A percentile compares a stretch with the other conserved stretches of the same genome.
These are phyloP conservation scores for Protomyctophum bolini DNA, from an alignment of 2,113 vertebrate genomes.

Conservation along the genomic window DNA sequence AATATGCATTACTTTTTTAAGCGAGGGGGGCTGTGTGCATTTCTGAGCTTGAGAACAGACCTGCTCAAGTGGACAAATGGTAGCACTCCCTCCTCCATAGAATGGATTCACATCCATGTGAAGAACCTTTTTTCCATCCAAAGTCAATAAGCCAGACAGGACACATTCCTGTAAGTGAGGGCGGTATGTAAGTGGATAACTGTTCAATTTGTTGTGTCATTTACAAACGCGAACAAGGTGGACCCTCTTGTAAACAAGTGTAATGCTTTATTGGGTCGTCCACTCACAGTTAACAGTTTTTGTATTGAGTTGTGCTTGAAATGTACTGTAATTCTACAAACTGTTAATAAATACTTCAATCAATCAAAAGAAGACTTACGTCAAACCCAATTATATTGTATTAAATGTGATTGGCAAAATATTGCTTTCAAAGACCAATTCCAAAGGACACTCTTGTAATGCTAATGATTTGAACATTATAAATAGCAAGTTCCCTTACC, in stretches of 20 bases:
- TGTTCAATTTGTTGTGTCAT: too few species aligned
- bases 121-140: slow-evolving; percentile 80
- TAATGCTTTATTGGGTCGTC: too few species aligned
- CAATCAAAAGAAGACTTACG: not conserved
- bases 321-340: too few species aligned
- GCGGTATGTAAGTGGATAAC: not conserved
- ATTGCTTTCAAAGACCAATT: not conserved
- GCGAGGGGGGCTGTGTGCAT: not conserved
- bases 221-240: too few species aligned
- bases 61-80: slow-evolving; percentile 79
- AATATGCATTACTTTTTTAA: not conserved
- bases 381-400: not conserved
- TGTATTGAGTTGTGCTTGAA: too few species aligned
- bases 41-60: slow-evolving; percentile 43
- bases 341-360: too few species aligned
- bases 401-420: not conserved
- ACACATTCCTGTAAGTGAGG: slow-evolving; percentile 76
- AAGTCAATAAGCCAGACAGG: slow-evolving; percentile 79
- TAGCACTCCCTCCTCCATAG: slow-evolving; percentile 78
- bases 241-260: too few species aligned
- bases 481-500: slow-evolving; percentile 74
- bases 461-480: not conserved
- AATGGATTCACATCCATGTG: slow-evolving; percentile 80
- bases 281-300: too few species aligned
- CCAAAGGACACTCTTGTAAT: not conserved